Percentiles rank a stretch among this genome's conserved stretches.
These are phyloP conservation scores for Puntigrus tetrazona DNA, from an alignment of 2,113 vertebrate genomes.

Conservation along the genomic window DNA sequence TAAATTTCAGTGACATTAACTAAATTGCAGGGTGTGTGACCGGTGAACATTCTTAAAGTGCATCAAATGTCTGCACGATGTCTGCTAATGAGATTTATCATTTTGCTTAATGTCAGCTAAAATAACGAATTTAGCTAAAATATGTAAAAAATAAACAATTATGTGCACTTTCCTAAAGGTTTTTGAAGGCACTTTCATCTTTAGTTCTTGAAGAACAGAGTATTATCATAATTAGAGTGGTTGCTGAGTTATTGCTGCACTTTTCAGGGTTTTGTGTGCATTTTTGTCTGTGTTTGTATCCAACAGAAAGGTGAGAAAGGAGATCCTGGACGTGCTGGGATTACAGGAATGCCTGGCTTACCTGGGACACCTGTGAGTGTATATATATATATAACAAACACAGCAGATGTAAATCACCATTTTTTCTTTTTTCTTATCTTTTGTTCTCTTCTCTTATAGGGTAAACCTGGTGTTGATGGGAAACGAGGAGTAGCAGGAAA, in stretches of 20 bases:
- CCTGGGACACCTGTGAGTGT: conserved; percentile 77
- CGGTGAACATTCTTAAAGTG: neutral
- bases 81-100: conserved; percentile 36
- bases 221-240: neutral
- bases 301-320: conserved; percentile 74
- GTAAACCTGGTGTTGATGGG: conserved; percentile 75
- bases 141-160: neutral
- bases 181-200: too few species aligned
- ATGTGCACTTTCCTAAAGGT: neutral
- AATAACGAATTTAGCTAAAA: neutral
- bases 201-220: neutral
- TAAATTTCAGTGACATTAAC: conserved; percentile 13
- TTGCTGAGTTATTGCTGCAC: neutral
- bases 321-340: conserved; percentile 74
- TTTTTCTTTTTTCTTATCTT: neutral
- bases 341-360: conserved; percentile 78
- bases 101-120: neutral
- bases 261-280: conserved; percentile 16
- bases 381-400: neutral
- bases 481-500: conserved; percentile 76
- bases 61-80: conserved; percentile 27
- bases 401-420: neutral
- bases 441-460: conserved; percentile 62
- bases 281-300: conserved; percentile 7
- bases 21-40: neutral